Evolutionary conservation across 1,140 invertebrate genomes (phyloP).

Genomic region (Leptinotarsa undecemlineata): DNA sequence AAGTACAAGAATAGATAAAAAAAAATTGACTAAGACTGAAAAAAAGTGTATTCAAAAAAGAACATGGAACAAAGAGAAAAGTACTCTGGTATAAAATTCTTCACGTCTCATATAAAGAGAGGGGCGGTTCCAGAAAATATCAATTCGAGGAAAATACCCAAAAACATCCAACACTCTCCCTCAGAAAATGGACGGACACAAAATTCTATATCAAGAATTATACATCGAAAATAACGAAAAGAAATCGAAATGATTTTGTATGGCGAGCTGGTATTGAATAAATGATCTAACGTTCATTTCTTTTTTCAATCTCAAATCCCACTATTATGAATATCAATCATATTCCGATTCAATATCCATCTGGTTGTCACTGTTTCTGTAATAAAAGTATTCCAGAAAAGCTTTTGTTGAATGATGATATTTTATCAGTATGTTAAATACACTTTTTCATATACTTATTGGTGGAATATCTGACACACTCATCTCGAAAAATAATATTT

Average conservation of each 20-base stretch:
- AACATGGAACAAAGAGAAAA: not conserved
- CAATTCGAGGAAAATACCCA: not conserved
- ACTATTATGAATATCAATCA: not conserved
- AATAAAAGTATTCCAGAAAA: not conserved
- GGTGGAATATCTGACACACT: no score
- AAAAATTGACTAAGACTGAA: not conserved
- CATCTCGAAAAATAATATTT: no score
- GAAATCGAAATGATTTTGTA: not conserved
- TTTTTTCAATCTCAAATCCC: not conserved
- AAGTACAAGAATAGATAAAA: not conserved
- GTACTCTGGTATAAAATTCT: not conserved
- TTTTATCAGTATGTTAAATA: not conserved
- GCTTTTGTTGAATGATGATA: not conserved
- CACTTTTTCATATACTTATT: not conserved
- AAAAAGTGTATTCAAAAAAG: not conserved
- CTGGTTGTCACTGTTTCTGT: not conserved
- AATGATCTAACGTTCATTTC: not conserved
- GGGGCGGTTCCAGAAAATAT: constrained; percentile 11
- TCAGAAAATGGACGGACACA: not conserved
- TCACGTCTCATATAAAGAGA: not conserved
- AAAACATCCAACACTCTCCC: not conserved
- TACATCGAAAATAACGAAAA: not conserved
- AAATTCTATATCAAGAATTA: constrained; percentile 8
- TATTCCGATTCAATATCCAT: not conserved
- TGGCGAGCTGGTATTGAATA: not conserved